A percentile compares a stretch with the other conserved stretches of the same genome.
Evolutionary conservation across 2,113 vertebrate genomes (phyloP).

Genomic region (Callaeas wilsoni): DNA sequence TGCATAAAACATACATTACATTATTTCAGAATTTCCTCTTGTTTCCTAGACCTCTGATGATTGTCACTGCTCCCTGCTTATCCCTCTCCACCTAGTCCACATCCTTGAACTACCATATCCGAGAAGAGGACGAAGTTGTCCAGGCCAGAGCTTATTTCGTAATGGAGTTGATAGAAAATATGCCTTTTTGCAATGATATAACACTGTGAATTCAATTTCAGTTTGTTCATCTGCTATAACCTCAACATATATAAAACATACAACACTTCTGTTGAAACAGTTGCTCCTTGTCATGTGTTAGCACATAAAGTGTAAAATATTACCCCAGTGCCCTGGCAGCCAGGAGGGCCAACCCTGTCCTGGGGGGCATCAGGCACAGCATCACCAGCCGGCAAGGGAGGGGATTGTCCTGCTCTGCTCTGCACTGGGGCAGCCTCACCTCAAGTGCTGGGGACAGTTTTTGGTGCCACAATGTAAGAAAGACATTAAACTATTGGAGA

Average conservation of each 20-base stretch:
- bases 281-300: not conserved
- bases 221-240: not conserved
- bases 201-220: not conserved
- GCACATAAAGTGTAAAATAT: not conserved
- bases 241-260: not conserved
- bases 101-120: not conserved
- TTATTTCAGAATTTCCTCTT: not conserved
- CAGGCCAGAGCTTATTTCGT: not conserved
- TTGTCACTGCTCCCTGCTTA: not conserved
- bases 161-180: not conserved
- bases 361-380: not conserved
- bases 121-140: not conserved
- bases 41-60: not conserved
- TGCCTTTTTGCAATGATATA: not conserved
- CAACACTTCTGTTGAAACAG: not conserved
- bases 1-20: not conserved
- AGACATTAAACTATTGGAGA: no score
- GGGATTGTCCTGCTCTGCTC: not conserved
- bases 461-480: not conserved
- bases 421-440: not conserved
- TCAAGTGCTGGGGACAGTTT: not conserved
- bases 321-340: not conserved
- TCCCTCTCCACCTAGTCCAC: not conserved
- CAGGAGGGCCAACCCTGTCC: not conserved
- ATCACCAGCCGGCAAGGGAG: not conserved